These are phyloP conservation scores for Oxyruncus cristatus DNA, from an alignment of 2,113 vertebrate genomes.

Conservation along the genomic window DNA sequence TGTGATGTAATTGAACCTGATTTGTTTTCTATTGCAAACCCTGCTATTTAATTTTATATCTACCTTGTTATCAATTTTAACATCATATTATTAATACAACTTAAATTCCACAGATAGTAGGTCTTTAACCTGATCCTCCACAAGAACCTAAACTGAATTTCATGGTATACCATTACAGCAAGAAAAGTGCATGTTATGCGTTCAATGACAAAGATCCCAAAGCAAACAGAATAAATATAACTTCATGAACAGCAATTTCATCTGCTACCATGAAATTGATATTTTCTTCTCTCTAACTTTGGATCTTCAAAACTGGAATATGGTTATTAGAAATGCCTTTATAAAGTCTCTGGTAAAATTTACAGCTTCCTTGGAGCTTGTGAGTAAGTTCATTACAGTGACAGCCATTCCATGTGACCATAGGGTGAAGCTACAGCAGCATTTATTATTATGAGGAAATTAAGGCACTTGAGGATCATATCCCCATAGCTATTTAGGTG, in stretches of 20 bases:
- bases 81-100: not conserved
- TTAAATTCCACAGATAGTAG: not conserved
- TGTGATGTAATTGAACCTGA: conserved; percentile 14
- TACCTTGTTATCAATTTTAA: not conserved
- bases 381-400: not conserved
- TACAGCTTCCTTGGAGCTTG: not conserved
- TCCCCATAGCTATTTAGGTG: not conserved
- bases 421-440: not conserved
- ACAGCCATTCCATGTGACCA: not conserved
- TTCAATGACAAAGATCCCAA: not conserved
- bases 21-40: not conserved
- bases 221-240: not conserved
- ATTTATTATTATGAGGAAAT: not conserved
- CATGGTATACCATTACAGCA: not conserved
- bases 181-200: not conserved
- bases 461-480: not conserved
- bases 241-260: not conserved
- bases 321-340: not conserved
- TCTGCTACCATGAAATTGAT: not conserved
- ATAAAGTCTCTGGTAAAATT: not conserved
- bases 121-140: not conserved
- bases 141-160: not conserved
- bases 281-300: not conserved
- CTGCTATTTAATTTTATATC: not conserved
- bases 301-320: not conserved